Evolutionary conservation across 1,140 invertebrate species (phyloP), one percentile per base, ranked within the genome.

Genomic region (Xylocopa sonorina): DNA sequence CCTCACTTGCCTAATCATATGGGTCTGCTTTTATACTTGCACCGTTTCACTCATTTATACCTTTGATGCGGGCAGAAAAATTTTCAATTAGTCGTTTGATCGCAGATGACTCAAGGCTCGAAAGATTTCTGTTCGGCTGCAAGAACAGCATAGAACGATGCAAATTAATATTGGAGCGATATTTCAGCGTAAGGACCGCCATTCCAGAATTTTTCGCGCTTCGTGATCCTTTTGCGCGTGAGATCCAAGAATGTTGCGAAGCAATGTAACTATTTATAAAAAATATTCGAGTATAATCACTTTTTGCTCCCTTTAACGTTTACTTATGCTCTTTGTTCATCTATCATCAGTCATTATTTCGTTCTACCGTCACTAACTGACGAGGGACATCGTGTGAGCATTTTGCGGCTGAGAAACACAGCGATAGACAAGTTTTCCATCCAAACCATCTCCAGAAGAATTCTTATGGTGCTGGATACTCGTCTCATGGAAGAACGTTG

Each of bases 81-180:
- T 32, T 58, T 32, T 10, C 24, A 62, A 69, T 51, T 68, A 64
- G 29, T 73, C 67, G 58, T 34, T 48, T 41, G n/a, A 34, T 55
- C 89, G 21, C 86, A 94, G 94, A 94, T 81, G 92, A 94, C 27
- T 82, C 76, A 16, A 91, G 91, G 74, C 81, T 94, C 21, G 90
- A 92, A 32, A 88, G 89, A 38, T 94, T 94, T 84, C 85, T 94
- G n/a, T 93, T 93, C 50, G 92, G 93, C 3, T 94, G 93, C 78
- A 94, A 94, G 84, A 94, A 94, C 81, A 94, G 92, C 58, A 72
- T 94, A 12, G 94, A 94, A 57, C 89, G 90, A 58, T 93, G 93
- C 43, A 94, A 94, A 85, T 77, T 88, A 34, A 93, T 94, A 75
- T 72, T 94, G 32, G 93, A 94, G 80, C 90, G 92, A 83, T 93